phyloP scores from a whole-genome alignment of 2,113 vertebrate species.

The Nerophis lumbriciformis region DNA sequence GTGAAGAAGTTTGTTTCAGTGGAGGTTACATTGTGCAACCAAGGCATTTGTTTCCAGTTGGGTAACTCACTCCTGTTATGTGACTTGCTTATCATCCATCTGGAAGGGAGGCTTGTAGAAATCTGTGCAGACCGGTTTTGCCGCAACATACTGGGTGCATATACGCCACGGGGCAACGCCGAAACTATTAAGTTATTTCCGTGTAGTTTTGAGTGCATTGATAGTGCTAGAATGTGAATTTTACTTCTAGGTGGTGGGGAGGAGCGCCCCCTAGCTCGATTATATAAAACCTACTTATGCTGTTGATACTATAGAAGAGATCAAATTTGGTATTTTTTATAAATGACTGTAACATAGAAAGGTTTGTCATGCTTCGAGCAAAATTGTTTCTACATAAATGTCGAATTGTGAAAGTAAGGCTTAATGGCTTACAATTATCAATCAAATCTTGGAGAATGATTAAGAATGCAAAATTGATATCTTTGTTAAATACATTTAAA shows the following conservation, averaged over 20 bases:
- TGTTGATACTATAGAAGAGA: conserved; percentile 23
- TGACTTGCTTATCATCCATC: conserved; percentile 34
- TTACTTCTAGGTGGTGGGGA: too few species aligned
- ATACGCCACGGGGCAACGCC: conserved; percentile 29
- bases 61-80: not conserved
- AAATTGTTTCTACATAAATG: too few species aligned
- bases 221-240: not conserved
- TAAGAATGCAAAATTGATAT: too few species aligned
- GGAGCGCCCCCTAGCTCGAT: conserved; percentile 37
- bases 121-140: conserved; percentile 57
- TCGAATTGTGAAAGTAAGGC: too few species aligned
- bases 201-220: not conserved
- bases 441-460: too few species aligned
- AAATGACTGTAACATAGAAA: too few species aligned
- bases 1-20: too few species aligned
- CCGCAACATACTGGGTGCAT: conserved; percentile 37
- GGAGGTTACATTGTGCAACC: not conserved
- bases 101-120: conserved; percentile 19
- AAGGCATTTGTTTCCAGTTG: not conserved
- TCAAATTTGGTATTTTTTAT: too few species aligned
- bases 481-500: too few species aligned
- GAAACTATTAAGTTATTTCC: conserved; percentile 21
- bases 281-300: conserved; percentile 52
- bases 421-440: too few species aligned
- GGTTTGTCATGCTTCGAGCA: too few species aligned